A percentile compares a stretch with the other conserved stretches of the same genome.
Evolutionary conservation across 2,113 vertebrate species (phyloP).

Genomic region (Phyllostomus hastatus): DNA sequence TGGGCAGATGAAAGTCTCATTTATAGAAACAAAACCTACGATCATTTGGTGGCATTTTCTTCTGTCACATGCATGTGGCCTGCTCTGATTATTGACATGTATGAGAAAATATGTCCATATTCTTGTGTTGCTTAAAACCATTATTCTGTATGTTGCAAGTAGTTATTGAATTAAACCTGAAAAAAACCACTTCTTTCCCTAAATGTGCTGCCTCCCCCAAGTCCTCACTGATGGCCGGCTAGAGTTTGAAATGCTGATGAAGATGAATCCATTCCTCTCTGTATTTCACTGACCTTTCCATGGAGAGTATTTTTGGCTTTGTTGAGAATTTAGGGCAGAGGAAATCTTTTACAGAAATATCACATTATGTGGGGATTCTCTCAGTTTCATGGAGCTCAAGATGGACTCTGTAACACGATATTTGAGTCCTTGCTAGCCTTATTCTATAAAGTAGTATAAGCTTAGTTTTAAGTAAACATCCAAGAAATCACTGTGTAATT

Average conservation of each 20-base stretch:
- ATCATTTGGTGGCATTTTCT: background rate
- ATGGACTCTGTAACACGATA: background rate
- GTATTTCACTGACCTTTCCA: constrained; percentile 5
- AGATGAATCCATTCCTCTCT: background rate
- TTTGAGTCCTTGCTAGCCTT: background rate
- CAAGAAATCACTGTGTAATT: background rate
- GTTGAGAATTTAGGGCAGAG: constrained; percentile 30
- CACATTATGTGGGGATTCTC: background rate
- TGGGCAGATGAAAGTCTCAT: background rate
- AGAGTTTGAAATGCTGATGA: constrained; percentile 35
- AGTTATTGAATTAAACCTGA: background rate
- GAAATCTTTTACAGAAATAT: background rate
- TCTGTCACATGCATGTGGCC: background rate
- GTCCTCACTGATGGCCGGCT: background rate
- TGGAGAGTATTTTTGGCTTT: constrained; percentile 26
- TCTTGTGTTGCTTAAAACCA: background rate
- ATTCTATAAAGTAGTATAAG: background rate
- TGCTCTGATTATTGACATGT: background rate
- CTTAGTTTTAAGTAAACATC: background rate
- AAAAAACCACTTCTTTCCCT: background rate
- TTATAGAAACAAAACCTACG: background rate
- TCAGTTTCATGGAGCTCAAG: background rate
- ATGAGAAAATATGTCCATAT: background rate
- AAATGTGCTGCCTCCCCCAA: background rate
- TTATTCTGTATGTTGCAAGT: background rate